Conservation (phyloP, 2,888 invertebrate genomes). For the Andrena marginata region DNA sequence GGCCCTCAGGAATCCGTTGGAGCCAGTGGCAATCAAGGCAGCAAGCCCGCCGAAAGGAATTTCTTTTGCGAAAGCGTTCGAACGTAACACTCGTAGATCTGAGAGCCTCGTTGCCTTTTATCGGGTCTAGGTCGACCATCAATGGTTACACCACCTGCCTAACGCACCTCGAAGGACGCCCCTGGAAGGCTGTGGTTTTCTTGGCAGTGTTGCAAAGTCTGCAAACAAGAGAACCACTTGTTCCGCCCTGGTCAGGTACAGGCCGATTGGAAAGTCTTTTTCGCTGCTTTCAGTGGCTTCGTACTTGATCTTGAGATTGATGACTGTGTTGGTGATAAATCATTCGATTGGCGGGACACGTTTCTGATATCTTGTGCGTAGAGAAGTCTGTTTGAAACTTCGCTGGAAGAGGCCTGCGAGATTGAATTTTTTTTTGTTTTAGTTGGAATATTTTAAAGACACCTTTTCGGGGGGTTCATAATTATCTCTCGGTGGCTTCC, state of each 20-base stretch:
- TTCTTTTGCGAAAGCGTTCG: background rate
- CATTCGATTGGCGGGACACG: no score
- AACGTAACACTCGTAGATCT: background rate
- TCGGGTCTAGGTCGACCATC: slow-evolving; percentile 7
- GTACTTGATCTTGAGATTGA: no score
- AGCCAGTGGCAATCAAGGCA: no score
- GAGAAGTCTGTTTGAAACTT: no score
- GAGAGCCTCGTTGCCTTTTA: background rate
- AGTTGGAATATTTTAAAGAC: no score
- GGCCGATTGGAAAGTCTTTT: background rate
- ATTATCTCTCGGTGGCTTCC: no score
- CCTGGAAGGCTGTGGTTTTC: slow-evolving; percentile 1
- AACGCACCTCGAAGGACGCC: background rate
- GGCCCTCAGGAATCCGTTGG: no score
- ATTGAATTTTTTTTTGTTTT: no score
- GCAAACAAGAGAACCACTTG: slow-evolving; percentile 27
- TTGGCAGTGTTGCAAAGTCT: slow-evolving; percentile 17
- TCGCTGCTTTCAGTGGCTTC: background rate
- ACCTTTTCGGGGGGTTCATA: no score
- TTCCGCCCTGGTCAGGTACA: background rate
- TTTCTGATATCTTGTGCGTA: no score
- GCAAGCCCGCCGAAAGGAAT: background rate
- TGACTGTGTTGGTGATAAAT: no score
- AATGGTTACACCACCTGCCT: slow-evolving; percentile 5
- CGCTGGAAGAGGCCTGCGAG: no score